These are phyloP conservation scores for Dicranocentrus wangi DNA, from an alignment of 2,888 invertebrate species.

Conservation along the genomic window DNA sequence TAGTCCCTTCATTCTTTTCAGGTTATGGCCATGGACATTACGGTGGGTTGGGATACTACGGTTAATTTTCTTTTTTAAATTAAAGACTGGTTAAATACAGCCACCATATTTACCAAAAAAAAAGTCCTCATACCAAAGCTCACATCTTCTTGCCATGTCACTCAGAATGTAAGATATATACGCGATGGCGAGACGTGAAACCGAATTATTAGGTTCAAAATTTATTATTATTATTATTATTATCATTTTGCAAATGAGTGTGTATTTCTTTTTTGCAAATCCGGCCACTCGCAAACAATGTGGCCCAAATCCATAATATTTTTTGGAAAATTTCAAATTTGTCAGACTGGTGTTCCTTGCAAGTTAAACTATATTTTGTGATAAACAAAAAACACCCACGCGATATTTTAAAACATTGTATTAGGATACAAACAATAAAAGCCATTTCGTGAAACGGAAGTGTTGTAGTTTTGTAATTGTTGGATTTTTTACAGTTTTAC, in stretches of 20 bases:
- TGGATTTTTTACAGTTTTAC: too few species aligned
- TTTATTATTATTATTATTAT: slow-evolving; percentile 17
- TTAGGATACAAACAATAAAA: slow-evolving; percentile 22
- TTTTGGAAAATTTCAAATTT: slow-evolving; percentile 38
- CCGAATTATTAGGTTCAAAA: slow-evolving; percentile 53
- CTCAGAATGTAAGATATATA: neutral
- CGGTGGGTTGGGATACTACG: slow-evolving; percentile 44
- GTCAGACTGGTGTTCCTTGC: slow-evolving; percentile 57
- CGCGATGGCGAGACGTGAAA: neutral
- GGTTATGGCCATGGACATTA: slow-evolving; percentile 19
- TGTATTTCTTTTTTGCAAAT: too few species aligned
- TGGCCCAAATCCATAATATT: too few species aligned
- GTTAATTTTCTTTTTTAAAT: slow-evolving; percentile 31
- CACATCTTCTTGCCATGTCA: slow-evolving; percentile 14
- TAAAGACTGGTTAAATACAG: neutral
- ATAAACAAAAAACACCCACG: slow-evolving; percentile 15
- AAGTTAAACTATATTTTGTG: slow-evolving; percentile 49
- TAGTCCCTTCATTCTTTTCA: neutral
- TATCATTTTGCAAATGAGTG: neutral
- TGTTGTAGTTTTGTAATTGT: too few species aligned
- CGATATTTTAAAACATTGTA: slow-evolving; percentile 32
- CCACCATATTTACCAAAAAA: slow-evolving; percentile 35
- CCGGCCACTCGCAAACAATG: too few species aligned
- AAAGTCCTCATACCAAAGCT: slow-evolving; percentile 46
- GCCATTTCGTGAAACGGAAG: slow-evolving; percentile 2